A percentile compares a stretch with the other conserved stretches of the same genome.
Evolutionary conservation across 2,113 vertebrate species (phyloP).

Genomic region (Fulica atra): DNA sequence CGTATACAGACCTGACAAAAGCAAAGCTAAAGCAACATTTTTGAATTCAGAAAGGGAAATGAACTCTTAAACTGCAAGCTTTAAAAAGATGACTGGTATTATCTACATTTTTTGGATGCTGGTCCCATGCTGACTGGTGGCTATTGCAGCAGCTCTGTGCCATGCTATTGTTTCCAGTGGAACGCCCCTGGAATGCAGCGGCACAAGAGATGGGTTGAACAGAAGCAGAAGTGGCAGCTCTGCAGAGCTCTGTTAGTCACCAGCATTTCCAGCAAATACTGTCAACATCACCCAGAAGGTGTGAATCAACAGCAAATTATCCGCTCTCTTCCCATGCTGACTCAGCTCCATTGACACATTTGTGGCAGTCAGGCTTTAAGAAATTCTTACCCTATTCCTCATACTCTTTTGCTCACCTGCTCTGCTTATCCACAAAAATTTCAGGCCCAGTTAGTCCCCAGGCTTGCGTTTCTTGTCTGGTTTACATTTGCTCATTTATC

Average conservation of each 20-base stretch:
- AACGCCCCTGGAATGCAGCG: background rate
- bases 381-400: conserved; percentile 28
- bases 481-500: background rate
- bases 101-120: background rate
- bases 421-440: background rate
- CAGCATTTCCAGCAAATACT: background rate
- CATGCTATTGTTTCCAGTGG: background rate
- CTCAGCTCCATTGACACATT: conserved; percentile 7
- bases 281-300: background rate
- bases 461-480: background rate
- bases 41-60: background rate
- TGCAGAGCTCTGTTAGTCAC: background rate
- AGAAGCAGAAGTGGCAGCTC: background rate
- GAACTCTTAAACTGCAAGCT: background rate
- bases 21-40: background rate
- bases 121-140: background rate
- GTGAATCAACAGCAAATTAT: background rate
- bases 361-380: background rate
- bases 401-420: background rate
- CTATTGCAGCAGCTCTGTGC: background rate
- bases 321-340: conserved; percentile 11
- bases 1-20: background rate
- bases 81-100: background rate
- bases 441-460: background rate
- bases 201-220: background rate